Evolutionary conservation across 2,888 invertebrate genomes (phyloP).

Genomic region (Tinea semifulvella): DNA sequence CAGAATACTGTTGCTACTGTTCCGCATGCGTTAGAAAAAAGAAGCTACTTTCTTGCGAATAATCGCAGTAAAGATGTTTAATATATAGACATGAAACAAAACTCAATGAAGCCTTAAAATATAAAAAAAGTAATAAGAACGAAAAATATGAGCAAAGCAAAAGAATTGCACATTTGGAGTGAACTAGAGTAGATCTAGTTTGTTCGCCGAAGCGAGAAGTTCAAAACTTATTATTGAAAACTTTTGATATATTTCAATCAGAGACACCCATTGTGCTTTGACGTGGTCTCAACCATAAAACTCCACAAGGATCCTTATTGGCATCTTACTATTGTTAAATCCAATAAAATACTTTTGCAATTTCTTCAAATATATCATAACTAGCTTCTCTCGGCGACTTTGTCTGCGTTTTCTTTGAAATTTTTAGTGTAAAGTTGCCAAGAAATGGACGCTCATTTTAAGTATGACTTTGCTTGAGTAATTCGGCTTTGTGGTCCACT

Average conservation of each 20-base stretch:
- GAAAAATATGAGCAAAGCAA: slow-evolving; percentile 3
- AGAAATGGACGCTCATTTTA: no score
- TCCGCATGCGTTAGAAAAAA: no score
- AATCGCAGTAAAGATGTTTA: not conserved
- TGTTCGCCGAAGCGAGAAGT: not conserved
- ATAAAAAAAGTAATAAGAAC: slow-evolving; percentile 8
- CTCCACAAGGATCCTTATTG: slow-evolving; percentile 3
- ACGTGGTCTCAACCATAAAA: slow-evolving; percentile 10
- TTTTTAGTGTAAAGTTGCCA: no score
- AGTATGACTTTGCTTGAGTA: no score
- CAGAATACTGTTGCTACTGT: no score
- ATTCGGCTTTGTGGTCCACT: no score
- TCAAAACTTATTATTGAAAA: slow-evolving; percentile 9
- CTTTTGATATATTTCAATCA: slow-evolving; percentile 12
- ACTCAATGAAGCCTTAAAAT: slow-evolving; percentile 1
- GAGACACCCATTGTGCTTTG: slow-evolving; percentile 10
- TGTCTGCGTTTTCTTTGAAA: no score
- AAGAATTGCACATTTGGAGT: slow-evolving; percentile 7
- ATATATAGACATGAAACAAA: not conserved
- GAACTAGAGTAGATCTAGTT: slow-evolving; percentile 6
- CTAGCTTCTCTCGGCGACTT: no score
- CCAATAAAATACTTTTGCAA: slow-evolving; percentile 3
- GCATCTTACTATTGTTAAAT: slow-evolving; percentile 1
- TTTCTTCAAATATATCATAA: no score
- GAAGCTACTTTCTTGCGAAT: no score